Conservation (phyloP, 2,888 invertebrate species). For the Mythimna loreyi region DNA sequence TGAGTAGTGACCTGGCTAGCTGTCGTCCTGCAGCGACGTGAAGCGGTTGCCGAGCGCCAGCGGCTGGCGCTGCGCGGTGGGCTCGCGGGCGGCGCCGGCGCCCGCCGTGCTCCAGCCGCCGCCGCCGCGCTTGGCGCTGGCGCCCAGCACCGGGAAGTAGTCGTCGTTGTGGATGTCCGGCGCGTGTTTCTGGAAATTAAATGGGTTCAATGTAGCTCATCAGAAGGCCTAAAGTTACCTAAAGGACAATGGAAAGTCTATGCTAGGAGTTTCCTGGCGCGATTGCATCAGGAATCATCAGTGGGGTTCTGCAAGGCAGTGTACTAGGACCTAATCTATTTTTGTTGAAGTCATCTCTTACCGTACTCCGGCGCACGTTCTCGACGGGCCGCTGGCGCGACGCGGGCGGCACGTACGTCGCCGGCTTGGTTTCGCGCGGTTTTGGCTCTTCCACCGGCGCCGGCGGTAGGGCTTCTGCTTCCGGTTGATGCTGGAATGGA, state of each 20-base stretch:
- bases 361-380: constrained; percentile 76
- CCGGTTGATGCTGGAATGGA: constrained; percentile 65
- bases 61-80: constrained; percentile 69
- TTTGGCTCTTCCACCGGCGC: constrained; percentile 78
- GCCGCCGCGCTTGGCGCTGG: too few species aligned
- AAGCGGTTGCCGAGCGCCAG: constrained; percentile 85
- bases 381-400: constrained; percentile 77
- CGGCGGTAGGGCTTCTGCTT: constrained; percentile 73
- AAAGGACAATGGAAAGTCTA: too few species aligned
- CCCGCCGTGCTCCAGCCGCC: too few species aligned
- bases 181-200: background rate
- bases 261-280: too few species aligned
- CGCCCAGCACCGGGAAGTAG: too few species aligned
- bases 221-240: too few species aligned
- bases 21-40: constrained; percentile 83
- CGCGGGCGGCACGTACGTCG: constrained; percentile 89
- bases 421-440: constrained; percentile 75
- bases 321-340: too few species aligned
- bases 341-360: constrained; percentile 23
- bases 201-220: too few species aligned
- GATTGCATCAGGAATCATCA: too few species aligned
- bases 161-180: too few species aligned
- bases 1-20: constrained; percentile 79
- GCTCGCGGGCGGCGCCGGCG: too few species aligned
- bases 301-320: too few species aligned